Conservation (phyloP, 2,113 vertebrate genomes). For the Gymnobelideus leadbeateri region DNA sequence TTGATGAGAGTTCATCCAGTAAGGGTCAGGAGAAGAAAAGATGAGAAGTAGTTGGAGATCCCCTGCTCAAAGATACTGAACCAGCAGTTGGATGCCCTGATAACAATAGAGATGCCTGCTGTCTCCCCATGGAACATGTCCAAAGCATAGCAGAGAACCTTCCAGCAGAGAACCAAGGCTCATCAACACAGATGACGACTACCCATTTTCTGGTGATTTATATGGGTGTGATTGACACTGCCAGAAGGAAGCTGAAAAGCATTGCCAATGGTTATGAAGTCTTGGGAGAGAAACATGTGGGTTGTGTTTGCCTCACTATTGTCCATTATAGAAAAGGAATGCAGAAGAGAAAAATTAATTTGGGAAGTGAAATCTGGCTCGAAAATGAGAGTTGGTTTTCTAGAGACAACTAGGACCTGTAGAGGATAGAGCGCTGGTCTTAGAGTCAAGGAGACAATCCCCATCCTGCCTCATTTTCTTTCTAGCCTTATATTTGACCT, state of each 20-base stretch:
- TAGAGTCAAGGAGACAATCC: constrained; percentile 41
- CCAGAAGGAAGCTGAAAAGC: not conserved
- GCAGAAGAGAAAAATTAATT: not conserved
- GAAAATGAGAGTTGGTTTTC: constrained; percentile 49
- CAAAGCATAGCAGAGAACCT: not conserved
- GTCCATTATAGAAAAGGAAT: not conserved
- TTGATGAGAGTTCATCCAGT: not conserved
- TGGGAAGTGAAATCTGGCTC: not conserved
- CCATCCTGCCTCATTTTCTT: not conserved
- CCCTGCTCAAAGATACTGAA: not conserved
- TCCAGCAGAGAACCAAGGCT: not conserved
- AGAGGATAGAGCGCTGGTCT: not conserved
- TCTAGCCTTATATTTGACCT: not conserved
- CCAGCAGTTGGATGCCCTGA: not conserved
- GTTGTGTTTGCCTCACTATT: not conserved
- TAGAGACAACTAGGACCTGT: not conserved
- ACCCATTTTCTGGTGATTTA: not conserved
- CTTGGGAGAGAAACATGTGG: not conserved
- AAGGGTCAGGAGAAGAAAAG: not conserved
- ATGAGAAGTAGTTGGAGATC: not conserved
- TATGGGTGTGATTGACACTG: not conserved
- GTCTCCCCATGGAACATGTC: not conserved
- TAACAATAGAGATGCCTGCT: not conserved
- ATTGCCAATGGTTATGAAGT: not conserved
- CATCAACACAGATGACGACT: not conserved